Base-by-base conservation (phyloP, 1,140 invertebrate genomes). In the Orchestia grillus region DNA sequence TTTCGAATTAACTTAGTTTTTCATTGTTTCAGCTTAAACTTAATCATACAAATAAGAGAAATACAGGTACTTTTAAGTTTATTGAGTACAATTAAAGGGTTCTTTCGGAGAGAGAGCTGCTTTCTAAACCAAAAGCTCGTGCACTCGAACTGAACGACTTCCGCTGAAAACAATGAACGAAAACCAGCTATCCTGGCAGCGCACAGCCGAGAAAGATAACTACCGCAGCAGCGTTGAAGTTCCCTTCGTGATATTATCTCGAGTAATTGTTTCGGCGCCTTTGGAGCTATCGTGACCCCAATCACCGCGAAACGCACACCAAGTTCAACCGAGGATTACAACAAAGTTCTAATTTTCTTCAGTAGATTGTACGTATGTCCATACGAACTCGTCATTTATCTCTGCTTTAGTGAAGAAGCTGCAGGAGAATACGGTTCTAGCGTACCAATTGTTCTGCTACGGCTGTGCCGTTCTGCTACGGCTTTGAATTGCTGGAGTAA, bases 181-280 rank as follows among this genome's bases (percentile, higher is more conserved):
- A 36, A 77, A 77, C 62, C 62, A 8, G 62, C 28, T 77, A 77
- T 77, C 62, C 62, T 36, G 28, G 62, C 62, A 77, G 36, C 28
- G 62, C 11, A 3, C 15, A 36, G 62, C 62, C 15, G 88, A 41
- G 36, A 19, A 36, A 90, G 88, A 90, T 90, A 90, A 90, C 88
- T 90, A 90, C 88, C 88, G n/a, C 3, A 90, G 88, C 88, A 42
- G 88, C 88, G 88, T 90, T 44, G 41, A 90, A 44, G 41, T 90
- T 44, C 41, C 88, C 88, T 41, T 90, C 16, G 36, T 36, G 41
- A 42, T 42, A 36, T 77, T 77, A 77, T 77, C 62, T 77, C 3
- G 28, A 77, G 62, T 77, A 77, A 77, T 77, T 77, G 36, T 77
- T 77, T 77, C 3, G 62, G 28, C 6, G 62, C 62, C 62, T 77